Base-by-base conservation (phyloP, 2,888 invertebrate genomes). In the Hylaea fasciaria region DNA sequence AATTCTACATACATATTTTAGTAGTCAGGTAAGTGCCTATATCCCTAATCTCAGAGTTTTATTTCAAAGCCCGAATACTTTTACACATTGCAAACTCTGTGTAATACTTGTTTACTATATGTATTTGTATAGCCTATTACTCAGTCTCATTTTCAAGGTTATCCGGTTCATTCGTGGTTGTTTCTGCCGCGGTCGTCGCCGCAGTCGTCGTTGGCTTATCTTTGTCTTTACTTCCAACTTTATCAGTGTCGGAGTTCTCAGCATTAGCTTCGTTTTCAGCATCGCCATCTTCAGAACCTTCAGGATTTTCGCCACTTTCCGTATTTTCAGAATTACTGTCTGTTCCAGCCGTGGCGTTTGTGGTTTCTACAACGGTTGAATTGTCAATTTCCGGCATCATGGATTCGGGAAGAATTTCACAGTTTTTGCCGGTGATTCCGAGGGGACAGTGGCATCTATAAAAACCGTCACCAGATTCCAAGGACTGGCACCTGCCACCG, bases 401-500 rank as follows among this genome's bases (percentile, higher is more conserved):
- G 39, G 71, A 76, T 41, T 84, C 85, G 0, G 91, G 90, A 0
- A 90, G 71, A 40, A 94, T 93, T 86, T 97, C 96, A 76, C 97
- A 97, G 66, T 94, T 93, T 62, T 94, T 94, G n/a, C 97, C 97
- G 58, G 94, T 93, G 76, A 94, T 95, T 39, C 96, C 96, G 32
- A 95, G 91, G 0, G 95, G 94, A 77, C 97, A 97, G 55, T 95
- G 87, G 80, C 97, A 97, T 60, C 94, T 94, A 87, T 94, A 97
- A 80, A 91, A 89, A 1, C 97, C 97, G 53, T 97, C 97, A 53
- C 95, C 95, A 58, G 95, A 94, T 37, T 95, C 95, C 62, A 96
- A 78, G 47, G 97, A 97, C 55, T 95, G 93, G 82, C 98, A 98
- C 74, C 95, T 96, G 0, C 96, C 97, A 3, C 94, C 95, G 81